Evolutionary conservation across 1,140 invertebrate genomes (phyloP), one percentile per base, ranked within the genome.

Genomic region (Drosophila melanogaster): DNA sequence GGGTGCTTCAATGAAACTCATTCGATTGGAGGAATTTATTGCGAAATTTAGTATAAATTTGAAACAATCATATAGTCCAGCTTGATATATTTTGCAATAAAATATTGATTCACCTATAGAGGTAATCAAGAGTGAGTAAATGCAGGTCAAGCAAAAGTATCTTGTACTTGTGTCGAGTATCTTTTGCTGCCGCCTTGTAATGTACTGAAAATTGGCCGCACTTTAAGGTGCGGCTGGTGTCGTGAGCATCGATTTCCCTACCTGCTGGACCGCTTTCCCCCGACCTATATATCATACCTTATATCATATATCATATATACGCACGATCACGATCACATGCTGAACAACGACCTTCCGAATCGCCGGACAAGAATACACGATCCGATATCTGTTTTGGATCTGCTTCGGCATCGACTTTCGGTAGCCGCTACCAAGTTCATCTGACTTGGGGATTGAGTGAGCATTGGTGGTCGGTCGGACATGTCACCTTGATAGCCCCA

Each of bases 401-500:
- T 10, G 30, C 7, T 30, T 43, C 17, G 64, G 62, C 54, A 47
- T 62, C 19, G 46, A 24, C 49, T 51, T 51, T 54, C 57, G 56
- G 40, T 33, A 72, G 69, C 70, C 38, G 51, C 54, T 47, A 38
- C 66, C 73, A 77, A 64, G 50, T 62, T 54, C 58, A 64, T 22
- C 47, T 62, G 60, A 41, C 47, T 35, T 15, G 26, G 56, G 60
- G 59, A 60, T 44, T 44, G 53, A 35, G 53, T 58, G 62, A 49
- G 65, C 73, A 30, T 3, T 30, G 30, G 30, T 61, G 51, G 53
- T 67, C 6, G 40, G 15, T 66, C 30, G 57, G 64, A 30, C 74
- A 75, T 67, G 72, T 77, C 61, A 76, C 74, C 74, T 77, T 77
- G 74, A 56, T 76, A 51, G 46, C 37, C 70, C 17, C 69, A 61